Percentiles rank a stretch among this genome's conserved stretches.
These are phyloP conservation scores for Ashinkailepas kermadecensis DNA, from an alignment of 2,888 invertebrate genomes.

Conservation along the genomic window DNA sequence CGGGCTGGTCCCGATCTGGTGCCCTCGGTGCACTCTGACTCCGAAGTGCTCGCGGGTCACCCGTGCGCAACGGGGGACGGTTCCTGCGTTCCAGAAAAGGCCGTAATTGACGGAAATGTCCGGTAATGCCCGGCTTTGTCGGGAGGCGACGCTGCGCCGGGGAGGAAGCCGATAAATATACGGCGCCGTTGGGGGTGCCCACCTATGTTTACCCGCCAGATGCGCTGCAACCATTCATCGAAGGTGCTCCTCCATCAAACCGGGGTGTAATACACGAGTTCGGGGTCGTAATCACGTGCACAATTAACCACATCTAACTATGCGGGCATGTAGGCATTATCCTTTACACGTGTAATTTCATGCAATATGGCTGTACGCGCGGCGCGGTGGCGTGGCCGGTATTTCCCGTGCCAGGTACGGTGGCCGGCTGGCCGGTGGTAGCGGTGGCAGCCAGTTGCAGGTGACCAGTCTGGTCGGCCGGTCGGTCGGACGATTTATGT, in stretches of 20 bases:
- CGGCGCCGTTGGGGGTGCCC: background rate
- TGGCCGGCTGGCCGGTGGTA: background rate
- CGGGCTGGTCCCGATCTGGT: too few relatives aligned
- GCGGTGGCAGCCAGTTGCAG: background rate
- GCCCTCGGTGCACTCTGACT: too few relatives aligned
- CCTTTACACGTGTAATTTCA: constrained; percentile 11
- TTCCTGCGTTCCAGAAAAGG: background rate
- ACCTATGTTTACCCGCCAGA: background rate
- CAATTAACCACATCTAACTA: background rate
- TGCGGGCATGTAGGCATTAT: background rate
- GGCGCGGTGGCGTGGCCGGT: background rate
- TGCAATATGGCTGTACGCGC: constrained; percentile 15
- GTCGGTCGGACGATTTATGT: background rate
- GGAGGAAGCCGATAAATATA: background rate
- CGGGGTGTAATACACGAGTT: background rate
- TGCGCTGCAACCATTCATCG: background rate
- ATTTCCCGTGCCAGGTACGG: background rate
- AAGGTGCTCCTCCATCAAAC: background rate
- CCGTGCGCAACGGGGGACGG: background rate
- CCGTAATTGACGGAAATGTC: background rate
- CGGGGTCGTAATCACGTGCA: background rate
- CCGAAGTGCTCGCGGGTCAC: background rate
- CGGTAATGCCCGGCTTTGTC: background rate
- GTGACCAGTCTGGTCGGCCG: background rate
- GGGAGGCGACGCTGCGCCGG: background rate